Evolutionary conservation across 2,797 vertebrate genomes (phyloP).

Genomic region (Oreochromis mossambicus): DNA sequence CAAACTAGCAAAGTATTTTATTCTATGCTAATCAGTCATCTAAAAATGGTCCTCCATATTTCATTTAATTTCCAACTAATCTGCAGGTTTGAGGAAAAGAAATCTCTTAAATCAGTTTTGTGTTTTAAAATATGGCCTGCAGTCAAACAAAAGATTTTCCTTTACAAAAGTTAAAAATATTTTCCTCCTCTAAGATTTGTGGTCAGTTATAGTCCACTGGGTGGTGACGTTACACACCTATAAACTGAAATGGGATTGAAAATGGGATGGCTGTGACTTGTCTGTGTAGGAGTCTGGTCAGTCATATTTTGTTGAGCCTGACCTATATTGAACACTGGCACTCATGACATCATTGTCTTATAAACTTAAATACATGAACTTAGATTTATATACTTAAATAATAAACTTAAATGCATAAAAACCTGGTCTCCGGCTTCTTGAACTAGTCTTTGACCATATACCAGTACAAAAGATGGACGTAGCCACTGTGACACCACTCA

Average conservation of each 20-base stretch:
- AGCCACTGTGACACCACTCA: background rate
- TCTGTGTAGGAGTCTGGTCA: background rate
- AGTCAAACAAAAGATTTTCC: background rate
- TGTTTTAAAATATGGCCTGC: background rate
- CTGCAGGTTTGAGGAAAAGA: background rate
- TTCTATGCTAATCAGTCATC: background rate
- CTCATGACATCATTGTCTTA: background rate
- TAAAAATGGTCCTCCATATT: background rate
- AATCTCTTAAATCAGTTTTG: background rate
- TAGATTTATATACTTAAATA: background rate
- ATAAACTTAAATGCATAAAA: background rate
- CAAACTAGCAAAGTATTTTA: background rate
- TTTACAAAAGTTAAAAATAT: background rate
- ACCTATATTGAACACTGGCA: background rate
- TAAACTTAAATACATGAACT: background rate
- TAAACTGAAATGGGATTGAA: background rate
- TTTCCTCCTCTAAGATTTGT: background rate
- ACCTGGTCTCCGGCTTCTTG: background rate
- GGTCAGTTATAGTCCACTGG: background rate
- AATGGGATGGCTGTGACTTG: background rate
- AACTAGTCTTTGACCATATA: background rate
- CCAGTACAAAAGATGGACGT: background rate
- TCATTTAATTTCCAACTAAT: background rate
- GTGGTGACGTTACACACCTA: background rate
- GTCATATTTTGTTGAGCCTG: background rate